Evolutionary conservation across 2,888 invertebrate genomes (phyloP).

Genomic region (Hecatera dysodea): DNA sequence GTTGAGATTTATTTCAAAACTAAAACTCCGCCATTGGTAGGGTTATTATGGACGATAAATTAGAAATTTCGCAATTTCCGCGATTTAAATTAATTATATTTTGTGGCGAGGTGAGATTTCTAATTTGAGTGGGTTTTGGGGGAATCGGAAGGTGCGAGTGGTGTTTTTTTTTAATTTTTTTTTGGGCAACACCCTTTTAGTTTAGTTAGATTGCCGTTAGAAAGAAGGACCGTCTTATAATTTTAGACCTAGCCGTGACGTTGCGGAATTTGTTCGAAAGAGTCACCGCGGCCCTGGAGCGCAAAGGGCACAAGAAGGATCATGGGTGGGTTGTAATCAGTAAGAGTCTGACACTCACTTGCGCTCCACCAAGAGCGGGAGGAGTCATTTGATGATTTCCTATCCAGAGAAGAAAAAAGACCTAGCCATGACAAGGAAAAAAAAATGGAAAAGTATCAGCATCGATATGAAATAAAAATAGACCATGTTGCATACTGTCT

Average conservation of each 20-base stretch:
- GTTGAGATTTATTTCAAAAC: slow-evolving; percentile 68
- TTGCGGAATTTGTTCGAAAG: no score
- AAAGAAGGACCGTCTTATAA: no score
- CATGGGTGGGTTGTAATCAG: no score
- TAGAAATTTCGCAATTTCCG: slow-evolving; percentile 64
- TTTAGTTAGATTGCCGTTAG: neutral
- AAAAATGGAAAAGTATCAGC: neutral
- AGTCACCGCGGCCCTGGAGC: no score
- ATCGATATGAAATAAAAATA: neutral
- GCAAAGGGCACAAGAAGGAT: no score
- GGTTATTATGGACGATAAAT: slow-evolving; percentile 66
- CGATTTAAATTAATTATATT: slow-evolving; percentile 62
- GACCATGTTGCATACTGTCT: no score
- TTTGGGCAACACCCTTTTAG: neutral
- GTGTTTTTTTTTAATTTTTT: neutral
- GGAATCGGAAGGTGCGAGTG: neutral
- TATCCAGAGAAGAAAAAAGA: no score
- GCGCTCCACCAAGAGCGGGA: no score
- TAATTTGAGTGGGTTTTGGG: slow-evolving; percentile 33
- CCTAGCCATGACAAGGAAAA: no score
- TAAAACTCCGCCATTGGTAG: slow-evolving; percentile 60
- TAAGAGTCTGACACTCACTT: no score
- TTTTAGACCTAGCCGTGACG: neutral
- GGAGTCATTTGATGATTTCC: no score
- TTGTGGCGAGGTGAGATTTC: slow-evolving; percentile 47